A percentile compares a stretch with the other conserved stretches of the same genome.
Evolutionary conservation across 1,140 invertebrate species (phyloP).

Genomic region (Sarcophaga bullata): DNA sequence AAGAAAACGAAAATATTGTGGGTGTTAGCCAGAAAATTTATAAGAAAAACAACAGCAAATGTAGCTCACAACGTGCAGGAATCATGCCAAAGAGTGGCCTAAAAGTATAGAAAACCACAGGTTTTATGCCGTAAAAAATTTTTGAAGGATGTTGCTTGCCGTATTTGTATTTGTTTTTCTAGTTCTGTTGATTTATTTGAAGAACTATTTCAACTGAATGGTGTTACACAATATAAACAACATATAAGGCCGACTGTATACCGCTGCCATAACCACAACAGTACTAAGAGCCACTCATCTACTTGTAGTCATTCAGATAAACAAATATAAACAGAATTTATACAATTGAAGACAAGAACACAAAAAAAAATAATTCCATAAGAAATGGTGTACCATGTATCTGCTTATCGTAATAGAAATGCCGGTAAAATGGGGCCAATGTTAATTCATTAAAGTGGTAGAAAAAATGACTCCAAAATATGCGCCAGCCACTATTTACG

Average conservation of each 20-base stretch:
- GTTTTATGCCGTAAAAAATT: neutral
- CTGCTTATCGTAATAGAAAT: no score
- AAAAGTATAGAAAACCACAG: neutral
- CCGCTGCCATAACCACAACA: neutral
- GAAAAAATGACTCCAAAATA: no score
- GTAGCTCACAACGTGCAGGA: neutral
- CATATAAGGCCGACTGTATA: no score
- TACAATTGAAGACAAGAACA: no score
- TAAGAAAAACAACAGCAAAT: neutral
- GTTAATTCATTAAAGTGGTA: no score
- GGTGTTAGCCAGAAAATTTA: conserved; percentile 38
- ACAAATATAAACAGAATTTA: no score
- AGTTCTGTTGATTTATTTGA: conserved; percentile 17
- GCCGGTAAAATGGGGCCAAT: no score
- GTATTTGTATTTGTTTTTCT: neutral
- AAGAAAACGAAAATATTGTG: conserved; percentile 6
- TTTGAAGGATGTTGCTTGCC: neutral
- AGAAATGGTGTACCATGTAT: no score
- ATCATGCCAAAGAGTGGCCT: neutral
- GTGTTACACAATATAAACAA: neutral
- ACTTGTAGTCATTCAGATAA: no score
- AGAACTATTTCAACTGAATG: conserved; percentile 14
- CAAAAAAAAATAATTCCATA: no score
- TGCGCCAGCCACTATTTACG: no score
- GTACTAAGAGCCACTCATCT: neutral